Conservation (phyloP, 2,888 invertebrate genomes). For the Conchocele bisecta region DNA sequence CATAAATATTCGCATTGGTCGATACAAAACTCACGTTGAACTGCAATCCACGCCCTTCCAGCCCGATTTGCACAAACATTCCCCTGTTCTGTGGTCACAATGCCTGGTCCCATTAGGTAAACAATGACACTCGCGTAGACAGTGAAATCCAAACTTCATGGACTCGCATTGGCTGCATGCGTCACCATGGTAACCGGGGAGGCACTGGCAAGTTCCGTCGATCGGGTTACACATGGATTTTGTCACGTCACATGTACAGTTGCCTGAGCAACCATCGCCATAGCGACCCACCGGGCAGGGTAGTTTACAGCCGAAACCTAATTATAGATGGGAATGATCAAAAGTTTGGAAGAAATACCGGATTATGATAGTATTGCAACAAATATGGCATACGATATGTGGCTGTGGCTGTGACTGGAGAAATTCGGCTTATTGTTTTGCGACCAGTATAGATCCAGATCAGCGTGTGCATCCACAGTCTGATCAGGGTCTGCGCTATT, state of each 20-base stretch:
- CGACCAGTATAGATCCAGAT: too few relatives aligned
- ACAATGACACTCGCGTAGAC: slow-evolving; percentile 60
- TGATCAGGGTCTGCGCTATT: too few relatives aligned
- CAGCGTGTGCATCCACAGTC: too few relatives aligned
- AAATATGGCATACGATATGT: too few relatives aligned
- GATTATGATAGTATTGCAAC: too few relatives aligned
- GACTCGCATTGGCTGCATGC: slow-evolving; percentile 47
- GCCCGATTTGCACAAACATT: slow-evolving; percentile 58
- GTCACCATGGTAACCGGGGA: slow-evolving; percentile 50
- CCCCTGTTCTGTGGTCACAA: slow-evolving; percentile 64
- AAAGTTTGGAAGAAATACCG: too few relatives aligned
- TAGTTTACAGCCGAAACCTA: slow-evolving; percentile 49
- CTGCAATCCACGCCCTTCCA: too few relatives aligned
- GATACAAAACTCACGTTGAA: too few relatives aligned
- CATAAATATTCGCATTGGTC: too few relatives aligned
- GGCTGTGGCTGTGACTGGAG: too few relatives aligned
- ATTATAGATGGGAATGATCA: too few relatives aligned
- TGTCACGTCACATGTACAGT: slow-evolving; percentile 54
- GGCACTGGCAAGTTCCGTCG: slow-evolving; percentile 58
- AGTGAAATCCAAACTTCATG: slow-evolving; percentile 60
- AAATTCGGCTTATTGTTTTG: too few relatives aligned
- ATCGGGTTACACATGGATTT: slow-evolving; percentile 52
- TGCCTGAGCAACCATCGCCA: slow-evolving; percentile 44
- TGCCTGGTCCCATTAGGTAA: slow-evolving; percentile 26
- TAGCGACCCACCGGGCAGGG: slow-evolving; percentile 44